These are phyloP conservation scores for Taenaris catops DNA, from an alignment of 2,888 invertebrate species.

Conservation along the genomic window DNA sequence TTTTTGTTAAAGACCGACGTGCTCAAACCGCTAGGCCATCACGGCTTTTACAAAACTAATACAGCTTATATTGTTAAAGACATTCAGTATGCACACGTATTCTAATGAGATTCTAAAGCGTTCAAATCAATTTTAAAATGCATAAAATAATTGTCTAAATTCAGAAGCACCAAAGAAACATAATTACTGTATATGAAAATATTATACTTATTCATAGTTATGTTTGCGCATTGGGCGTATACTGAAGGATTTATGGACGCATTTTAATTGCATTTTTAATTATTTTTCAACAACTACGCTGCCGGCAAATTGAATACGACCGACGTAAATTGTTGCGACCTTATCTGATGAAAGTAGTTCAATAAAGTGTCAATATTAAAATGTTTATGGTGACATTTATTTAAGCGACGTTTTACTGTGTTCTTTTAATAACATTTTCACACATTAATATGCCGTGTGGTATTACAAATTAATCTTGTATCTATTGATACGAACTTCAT, in stretches of 20 bases:
- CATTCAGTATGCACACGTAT: too few relatives aligned
- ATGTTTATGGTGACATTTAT: constrained; percentile 19
- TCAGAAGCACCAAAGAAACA: constrained; percentile 20
- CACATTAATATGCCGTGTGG: not conserved
- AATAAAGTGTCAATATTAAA: constrained; percentile 23
- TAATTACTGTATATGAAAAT: constrained; percentile 39
- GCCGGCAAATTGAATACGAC: constrained; percentile 65
- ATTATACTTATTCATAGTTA: constrained; percentile 21
- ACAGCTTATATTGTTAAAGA: too few relatives aligned
- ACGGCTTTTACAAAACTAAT: too few relatives aligned
- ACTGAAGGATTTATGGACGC: constrained; percentile 64
- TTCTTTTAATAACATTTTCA: constrained; percentile 3
- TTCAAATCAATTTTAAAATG: too few relatives aligned
- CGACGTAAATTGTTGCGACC: constrained; percentile 45
- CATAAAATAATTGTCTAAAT: constrained; percentile 9
- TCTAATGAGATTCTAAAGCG: too few relatives aligned
- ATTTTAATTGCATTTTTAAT: constrained; percentile 76
- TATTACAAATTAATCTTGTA: too few relatives aligned
- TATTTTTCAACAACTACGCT: constrained; percentile 66
- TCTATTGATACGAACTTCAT: not conserved
- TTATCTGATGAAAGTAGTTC: constrained; percentile 40
- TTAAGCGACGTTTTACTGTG: constrained; percentile 4
- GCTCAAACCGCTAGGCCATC: too few relatives aligned
- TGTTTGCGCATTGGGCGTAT: constrained; percentile 55
- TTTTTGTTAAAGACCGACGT: too few relatives aligned